Conservation (phyloP, 2,888 invertebrate species). For the Perithous albicinctus region DNA sequence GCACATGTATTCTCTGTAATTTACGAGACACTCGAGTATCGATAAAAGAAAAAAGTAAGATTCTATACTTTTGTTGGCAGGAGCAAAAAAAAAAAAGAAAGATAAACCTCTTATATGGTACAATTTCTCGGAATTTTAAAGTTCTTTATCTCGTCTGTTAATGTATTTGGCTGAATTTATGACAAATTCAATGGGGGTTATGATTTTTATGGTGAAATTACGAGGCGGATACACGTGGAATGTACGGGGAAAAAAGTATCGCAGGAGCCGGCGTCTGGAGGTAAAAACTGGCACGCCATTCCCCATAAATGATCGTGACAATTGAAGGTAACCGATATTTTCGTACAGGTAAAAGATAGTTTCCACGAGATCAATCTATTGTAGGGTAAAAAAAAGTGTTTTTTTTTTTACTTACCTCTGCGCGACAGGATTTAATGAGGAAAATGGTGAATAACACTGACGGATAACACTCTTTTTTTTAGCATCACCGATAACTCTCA, state of each 20-base stretch:
- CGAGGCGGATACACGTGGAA: slow-evolving; percentile 47
- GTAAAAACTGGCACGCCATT: slow-evolving; percentile 62
- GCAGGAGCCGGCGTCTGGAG: slow-evolving; percentile 56
- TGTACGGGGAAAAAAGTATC: slow-evolving; percentile 33
- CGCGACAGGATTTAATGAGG: slow-evolving; percentile 32
- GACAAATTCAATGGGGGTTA: background rate
- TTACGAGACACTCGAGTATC: background rate
- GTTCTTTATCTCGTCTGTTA: background rate
- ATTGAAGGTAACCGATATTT: slow-evolving; percentile 28
- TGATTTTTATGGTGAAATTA: slow-evolving; percentile 24
- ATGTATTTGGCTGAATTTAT: background rate
- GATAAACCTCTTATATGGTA: no score
- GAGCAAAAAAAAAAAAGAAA: background rate
- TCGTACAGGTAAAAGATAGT: background rate
- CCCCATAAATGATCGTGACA: slow-evolving; percentile 22
- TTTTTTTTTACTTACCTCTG: slow-evolving; percentile 51
- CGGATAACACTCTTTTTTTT: slow-evolving; percentile 51
- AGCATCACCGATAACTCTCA: slow-evolving; percentile 59
- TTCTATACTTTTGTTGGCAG: background rate
- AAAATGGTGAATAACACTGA: slow-evolving; percentile 61
- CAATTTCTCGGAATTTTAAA: background rate
- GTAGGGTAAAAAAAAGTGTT: background rate
- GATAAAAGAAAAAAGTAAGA: background rate
- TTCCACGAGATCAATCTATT: background rate
- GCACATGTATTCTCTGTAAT: background rate